Evolutionary conservation across 2,797 vertebrate genomes (phyloP).

Genomic region (Pagetopsis macropterus): DNA sequence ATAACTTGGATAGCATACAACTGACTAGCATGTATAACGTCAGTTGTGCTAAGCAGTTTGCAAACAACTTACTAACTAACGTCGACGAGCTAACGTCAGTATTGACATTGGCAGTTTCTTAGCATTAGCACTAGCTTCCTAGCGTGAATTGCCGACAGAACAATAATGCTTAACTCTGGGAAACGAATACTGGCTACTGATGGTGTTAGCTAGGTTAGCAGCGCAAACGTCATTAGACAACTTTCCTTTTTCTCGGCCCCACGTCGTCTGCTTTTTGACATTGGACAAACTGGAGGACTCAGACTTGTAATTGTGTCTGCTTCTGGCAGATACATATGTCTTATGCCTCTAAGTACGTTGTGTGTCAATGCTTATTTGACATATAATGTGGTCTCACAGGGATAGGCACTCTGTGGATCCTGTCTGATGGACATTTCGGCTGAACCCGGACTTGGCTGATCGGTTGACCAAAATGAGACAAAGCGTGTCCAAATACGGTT

Average conservation of each 20-base stretch:
- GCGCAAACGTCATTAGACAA: constrained; percentile 63
- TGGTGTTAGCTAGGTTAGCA: constrained; percentile 63
- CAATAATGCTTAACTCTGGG: not conserved
- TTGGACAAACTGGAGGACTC: constrained; percentile 11
- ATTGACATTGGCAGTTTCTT: too few species aligned
- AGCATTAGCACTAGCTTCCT: constrained; percentile 26
- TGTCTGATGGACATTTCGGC: constrained; percentile 53
- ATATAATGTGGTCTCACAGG: constrained; percentile 10
- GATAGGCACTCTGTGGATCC: constrained; percentile 31
- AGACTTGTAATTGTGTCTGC: not conserved
- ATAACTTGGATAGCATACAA: not conserved
- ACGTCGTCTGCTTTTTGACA: constrained; percentile 58
- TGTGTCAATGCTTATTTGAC: not conserved
- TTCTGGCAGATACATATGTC: not conserved
- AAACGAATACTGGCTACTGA: constrained; percentile 13
- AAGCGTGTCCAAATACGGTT: not conserved
- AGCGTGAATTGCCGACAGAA: not conserved
- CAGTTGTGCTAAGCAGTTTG: constrained; percentile 4
- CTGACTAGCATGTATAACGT: not conserved
- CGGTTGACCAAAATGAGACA: constrained; percentile 28
- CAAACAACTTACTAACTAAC: not conserved
- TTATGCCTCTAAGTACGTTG: not conserved
- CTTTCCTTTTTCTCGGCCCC: constrained; percentile 61
- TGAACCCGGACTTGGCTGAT: constrained; percentile 46
- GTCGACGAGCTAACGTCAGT: not conserved